phyloP scores from a whole-genome alignment of 2,797 vertebrate species.

The Aulostomus chinensis region DNA sequence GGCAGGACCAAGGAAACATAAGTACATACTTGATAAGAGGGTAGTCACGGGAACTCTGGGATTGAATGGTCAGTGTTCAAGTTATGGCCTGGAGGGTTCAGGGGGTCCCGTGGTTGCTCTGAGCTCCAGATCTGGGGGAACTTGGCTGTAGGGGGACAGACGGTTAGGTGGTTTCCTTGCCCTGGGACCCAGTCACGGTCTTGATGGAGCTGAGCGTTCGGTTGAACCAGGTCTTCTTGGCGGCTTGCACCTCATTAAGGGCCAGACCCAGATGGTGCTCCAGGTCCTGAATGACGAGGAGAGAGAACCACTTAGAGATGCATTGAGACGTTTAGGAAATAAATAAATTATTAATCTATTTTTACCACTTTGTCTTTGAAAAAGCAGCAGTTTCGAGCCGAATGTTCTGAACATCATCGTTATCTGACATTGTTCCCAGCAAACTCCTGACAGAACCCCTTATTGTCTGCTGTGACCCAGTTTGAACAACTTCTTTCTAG shows the following conservation, averaged over 20 bases:
- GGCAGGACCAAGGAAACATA: constrained; percentile 19
- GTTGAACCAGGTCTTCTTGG: constrained; percentile 99
- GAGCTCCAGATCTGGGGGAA: constrained; percentile 16
- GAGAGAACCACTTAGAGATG: neutral
- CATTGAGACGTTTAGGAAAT: no score
- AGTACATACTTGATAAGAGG: constrained; percentile 29
- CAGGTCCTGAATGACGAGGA: constrained; percentile 84
- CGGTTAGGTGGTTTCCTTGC: constrained; percentile 95
- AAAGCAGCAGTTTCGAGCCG: neutral
- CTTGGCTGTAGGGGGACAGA: neutral
- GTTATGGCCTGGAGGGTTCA: constrained; percentile 36
- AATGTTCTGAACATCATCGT: no score
- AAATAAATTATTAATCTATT: no score
- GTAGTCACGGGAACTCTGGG: constrained; percentile 39
- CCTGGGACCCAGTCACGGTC: constrained; percentile 96
- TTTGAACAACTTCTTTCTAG: neutral
- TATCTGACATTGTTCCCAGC: neutral
- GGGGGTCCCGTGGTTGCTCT: constrained; percentile 22
- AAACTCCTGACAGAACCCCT: neutral
- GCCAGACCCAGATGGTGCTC: constrained; percentile 97
- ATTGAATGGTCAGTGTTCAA: constrained; percentile 49
- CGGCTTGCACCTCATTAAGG: constrained; percentile 95
- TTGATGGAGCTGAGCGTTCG: constrained; percentile 98
- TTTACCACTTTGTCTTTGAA: neutral
- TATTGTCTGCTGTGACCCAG: no score